Base-by-base conservation (phyloP, 2,113 vertebrate species). In the Aspidoscelis tigris region DNA sequence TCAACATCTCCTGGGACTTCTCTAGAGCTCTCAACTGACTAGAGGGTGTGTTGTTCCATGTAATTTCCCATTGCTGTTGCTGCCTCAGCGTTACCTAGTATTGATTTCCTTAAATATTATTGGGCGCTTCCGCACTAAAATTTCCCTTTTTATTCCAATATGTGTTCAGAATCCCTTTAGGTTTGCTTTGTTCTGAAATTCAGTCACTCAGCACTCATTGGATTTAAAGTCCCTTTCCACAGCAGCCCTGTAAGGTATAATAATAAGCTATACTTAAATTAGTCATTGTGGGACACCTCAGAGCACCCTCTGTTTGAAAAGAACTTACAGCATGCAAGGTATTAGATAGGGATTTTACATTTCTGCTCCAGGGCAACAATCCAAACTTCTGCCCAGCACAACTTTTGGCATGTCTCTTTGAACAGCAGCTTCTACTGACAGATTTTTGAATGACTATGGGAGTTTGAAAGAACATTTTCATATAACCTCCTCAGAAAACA, bases 341-440 rank as follows among this genome's bases (percentile, higher is more conserved):
- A 43, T n/a, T 72, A 44, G 7, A 24, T 43, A n/a, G 4, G 12
- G 69, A 44, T 73, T 64, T 82, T 70, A 26, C 20, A 61, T 20
- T 44, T 73, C n/a, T 44, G 70, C 2, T 73, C 70, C 80, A 43
- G 39, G n/a, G 21, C 41, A 16, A 72, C 72, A 68, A 53, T 58
- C 66, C 47, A 84, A 58, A 53, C 20, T 50, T 20, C 18, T 47
- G 61, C 12, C 41, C 5, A 22, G 18, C 3, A 75, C 2, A 20
- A 7, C 10, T 4, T 39, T 33, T 64, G 16, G 33, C 43, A 44
- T 75, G n/a, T 16, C 71, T 47, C 58, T 74, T 58, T 74, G 81
- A 74, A 74, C 24, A 74, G 71, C 12, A 82, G 55, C 58, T 75
- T 75, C 41, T 50, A 47, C 26, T 82, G 61, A 44, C 71, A 75